Conservation (phyloP, 2,888 invertebrate species). For the Thecocarcelia acutangulata region DNA sequence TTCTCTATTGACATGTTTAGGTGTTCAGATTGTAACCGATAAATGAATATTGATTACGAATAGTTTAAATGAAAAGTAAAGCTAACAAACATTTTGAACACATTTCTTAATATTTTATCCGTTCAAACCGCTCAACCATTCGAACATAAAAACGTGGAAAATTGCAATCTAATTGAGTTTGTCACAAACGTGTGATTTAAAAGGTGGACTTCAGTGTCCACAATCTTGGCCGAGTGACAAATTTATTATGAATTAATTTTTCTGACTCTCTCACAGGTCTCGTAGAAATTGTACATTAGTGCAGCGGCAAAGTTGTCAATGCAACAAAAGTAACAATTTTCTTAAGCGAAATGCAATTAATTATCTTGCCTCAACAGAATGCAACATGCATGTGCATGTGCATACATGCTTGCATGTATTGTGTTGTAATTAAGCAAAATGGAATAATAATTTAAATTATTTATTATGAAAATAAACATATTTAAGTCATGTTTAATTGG, state of each 20-base stretch:
- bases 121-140: neutral
- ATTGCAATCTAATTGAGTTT: slow-evolving; percentile 43
- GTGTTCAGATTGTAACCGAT: slow-evolving; percentile 66
- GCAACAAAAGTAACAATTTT: neutral
- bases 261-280: neutral
- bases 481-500: slow-evolving; percentile 13
- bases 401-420: neutral
- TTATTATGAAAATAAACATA: slow-evolving; percentile 23
- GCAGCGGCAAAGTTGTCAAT: slow-evolving; percentile 12
- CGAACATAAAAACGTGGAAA: slow-evolving; percentile 3
- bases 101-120: slow-evolving; percentile 14
- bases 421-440: slow-evolving; percentile 31
- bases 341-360: slow-evolving; percentile 10
- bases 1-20: slow-evolving; percentile 68
- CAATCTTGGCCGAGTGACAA: slow-evolving; percentile 27
- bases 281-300: slow-evolving; percentile 26
- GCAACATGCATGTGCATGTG: neutral
- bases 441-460: slow-evolving; percentile 34
- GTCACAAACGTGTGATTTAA: slow-evolving; percentile 40
- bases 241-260: slow-evolving; percentile 53
- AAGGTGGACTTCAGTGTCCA: slow-evolving; percentile 30
- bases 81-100: slow-evolving; percentile 4
- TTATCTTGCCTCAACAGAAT: neutral
- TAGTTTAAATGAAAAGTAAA: slow-evolving; percentile 55
- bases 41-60: slow-evolving; percentile 67